A percentile compares a stretch with the other conserved stretches of the same genome.
phyloP scores from a whole-genome alignment of 2,113 vertebrate species.

The Strigops habroptila region DNA sequence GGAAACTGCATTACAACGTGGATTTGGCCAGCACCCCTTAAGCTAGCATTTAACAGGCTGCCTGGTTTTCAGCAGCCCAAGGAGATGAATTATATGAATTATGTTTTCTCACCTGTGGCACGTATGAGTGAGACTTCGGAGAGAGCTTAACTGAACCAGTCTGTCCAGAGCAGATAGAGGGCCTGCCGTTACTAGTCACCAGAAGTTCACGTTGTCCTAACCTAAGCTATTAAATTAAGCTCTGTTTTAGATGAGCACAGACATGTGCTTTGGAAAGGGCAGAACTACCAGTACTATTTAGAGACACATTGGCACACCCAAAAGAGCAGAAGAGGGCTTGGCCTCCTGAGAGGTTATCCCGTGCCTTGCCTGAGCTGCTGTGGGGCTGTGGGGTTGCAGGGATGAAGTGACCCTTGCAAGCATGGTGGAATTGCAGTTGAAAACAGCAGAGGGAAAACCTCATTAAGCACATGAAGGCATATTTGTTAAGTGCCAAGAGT shows the following conservation, averaged over 20 bases:
- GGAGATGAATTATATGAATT: not conserved
- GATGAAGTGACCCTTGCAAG: not conserved
- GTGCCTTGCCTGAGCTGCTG: not conserved
- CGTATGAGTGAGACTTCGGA: slow-evolving; percentile 1
- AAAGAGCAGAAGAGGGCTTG: not conserved
- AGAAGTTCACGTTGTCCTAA: slow-evolving; percentile 16
- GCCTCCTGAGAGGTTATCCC: not conserved
- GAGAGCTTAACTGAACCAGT: slow-evolving; percentile 2
- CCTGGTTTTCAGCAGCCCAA: not conserved
- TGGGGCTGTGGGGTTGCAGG: not conserved
- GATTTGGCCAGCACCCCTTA: not conserved
- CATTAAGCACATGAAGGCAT: not conserved
- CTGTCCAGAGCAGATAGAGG: not conserved
- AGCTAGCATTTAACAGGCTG: not conserved
- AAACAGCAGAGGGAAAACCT: not conserved
- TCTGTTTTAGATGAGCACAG: slow-evolving; percentile 18
- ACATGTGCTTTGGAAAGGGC: not conserved
- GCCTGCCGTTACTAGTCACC: not conserved
- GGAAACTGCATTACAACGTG: not conserved
- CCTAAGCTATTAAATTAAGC: slow-evolving; percentile 30
- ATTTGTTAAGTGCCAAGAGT: not conserved
- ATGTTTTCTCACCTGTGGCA: not conserved
- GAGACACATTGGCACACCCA: not conserved
- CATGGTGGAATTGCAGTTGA: not conserved
- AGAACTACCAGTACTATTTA: not conserved